Percentiles rank a stretch among this genome's conserved stretches.
phyloP scores from a whole-genome alignment of 2,888 invertebrate species.

The Drosophila aldrichi region DNA sequence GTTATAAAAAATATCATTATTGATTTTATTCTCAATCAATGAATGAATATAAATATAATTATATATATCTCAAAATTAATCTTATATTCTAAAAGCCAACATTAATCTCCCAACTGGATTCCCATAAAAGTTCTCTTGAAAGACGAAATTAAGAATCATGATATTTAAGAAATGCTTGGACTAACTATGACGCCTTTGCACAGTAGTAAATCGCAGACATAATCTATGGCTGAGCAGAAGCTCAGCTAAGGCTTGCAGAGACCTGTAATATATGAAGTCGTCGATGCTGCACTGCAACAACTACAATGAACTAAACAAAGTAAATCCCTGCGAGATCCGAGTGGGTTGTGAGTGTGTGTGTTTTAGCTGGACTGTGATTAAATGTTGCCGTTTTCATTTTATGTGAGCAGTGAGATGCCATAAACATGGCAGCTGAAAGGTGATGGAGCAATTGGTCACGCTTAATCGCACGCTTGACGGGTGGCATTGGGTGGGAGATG shows the following conservation, averaged over 20 bases:
- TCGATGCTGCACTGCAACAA: slow-evolving; percentile 27
- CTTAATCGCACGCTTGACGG: slow-evolving; percentile 69
- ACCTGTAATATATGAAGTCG: slow-evolving; percentile 65
- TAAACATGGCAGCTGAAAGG: slow-evolving; percentile 61
- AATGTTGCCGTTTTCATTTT: slow-evolving; percentile 59
- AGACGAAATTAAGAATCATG: not conserved
- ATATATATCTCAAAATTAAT: too few relatives aligned
- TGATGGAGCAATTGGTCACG: slow-evolving; percentile 74
- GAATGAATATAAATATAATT: too few relatives aligned
- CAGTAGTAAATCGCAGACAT: slow-evolving; percentile 23
- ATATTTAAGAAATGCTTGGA: not conserved
- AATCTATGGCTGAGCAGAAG: slow-evolving; percentile 26
- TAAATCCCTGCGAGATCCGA: slow-evolving; percentile 22
- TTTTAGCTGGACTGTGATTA: slow-evolving; percentile 56
- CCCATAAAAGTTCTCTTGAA: not conserved
- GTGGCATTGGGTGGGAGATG: slow-evolving; percentile 6
- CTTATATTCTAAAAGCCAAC: too few relatives aligned
- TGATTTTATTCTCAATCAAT: too few relatives aligned
- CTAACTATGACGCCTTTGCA: not conserved
- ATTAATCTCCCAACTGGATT: too few relatives aligned
- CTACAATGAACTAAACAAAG: slow-evolving; percentile 17
- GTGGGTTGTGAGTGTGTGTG: slow-evolving; percentile 10
- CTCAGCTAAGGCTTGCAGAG: slow-evolving; percentile 21
- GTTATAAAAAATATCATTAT: too few relatives aligned
- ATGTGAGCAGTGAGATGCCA: slow-evolving; percentile 41